Evolutionary conservation across 2,888 invertebrate genomes (phyloP).

Genomic region (Blomia tropicalis): DNA sequence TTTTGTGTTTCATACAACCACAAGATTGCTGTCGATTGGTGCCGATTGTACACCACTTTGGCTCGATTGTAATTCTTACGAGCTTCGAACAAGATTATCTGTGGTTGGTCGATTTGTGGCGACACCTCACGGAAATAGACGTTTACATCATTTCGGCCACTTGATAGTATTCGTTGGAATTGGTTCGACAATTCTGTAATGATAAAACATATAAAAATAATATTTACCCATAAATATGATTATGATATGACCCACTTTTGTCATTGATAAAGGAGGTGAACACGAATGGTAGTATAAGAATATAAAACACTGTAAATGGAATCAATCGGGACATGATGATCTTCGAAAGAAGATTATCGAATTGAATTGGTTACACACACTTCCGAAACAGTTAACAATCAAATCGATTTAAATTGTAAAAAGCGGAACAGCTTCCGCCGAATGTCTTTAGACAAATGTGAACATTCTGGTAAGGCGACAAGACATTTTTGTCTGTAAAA

Average conservation of each 20-base stretch:
- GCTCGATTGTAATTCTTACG: background rate
- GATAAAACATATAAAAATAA: background rate
- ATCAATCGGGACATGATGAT: too few relatives aligned
- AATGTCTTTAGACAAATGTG: background rate
- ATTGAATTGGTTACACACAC: too few relatives aligned
- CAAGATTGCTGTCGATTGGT: background rate
- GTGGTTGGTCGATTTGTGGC: background rate
- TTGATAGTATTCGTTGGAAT: background rate
- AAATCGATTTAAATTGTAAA: too few relatives aligned
- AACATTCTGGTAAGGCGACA: background rate
- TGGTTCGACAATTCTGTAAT: background rate
- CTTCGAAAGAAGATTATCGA: too few relatives aligned
- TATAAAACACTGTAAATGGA: too few relatives aligned
- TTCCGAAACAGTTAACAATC: too few relatives aligned
- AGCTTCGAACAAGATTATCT: background rate
- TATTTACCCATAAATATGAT: background rate
- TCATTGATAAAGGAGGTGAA: background rate
- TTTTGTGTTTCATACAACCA: background rate
- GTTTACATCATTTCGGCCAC: background rate
- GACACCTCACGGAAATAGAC: background rate
- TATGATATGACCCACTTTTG: background rate
- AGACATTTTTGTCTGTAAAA: constrained; percentile 4
- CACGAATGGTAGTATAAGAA: background rate
- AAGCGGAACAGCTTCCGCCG: too few relatives aligned
- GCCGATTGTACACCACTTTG: background rate